A percentile compares a stretch with the other conserved stretches of the same genome.
phyloP scores from a whole-genome alignment of 2,113 vertebrate species.

The Boleophthalmus pectinirostris region DNA sequence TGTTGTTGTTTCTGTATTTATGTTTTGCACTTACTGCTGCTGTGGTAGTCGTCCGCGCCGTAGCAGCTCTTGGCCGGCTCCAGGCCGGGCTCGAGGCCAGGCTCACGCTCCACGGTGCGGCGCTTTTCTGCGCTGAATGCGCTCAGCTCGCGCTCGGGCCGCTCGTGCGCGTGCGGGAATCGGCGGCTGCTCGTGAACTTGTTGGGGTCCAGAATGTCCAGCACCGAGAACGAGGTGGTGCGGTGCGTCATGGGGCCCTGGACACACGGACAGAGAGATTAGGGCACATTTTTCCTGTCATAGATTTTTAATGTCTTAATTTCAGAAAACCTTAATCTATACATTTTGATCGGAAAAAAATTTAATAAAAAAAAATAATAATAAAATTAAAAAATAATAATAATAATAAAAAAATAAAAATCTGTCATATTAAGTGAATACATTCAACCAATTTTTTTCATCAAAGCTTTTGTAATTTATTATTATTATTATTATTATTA shows the following conservation, averaged over 20 bases:
- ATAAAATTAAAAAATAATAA: too few species aligned
- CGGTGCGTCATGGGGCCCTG: constrained; percentile 76
- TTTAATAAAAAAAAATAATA: too few species aligned
- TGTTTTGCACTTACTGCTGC: constrained; percentile 64
- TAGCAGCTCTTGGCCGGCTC: constrained; percentile 51
- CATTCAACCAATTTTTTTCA: too few species aligned
- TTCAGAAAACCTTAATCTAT: too few species aligned
- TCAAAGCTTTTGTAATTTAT: too few species aligned
- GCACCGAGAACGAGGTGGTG: constrained; percentile 95
- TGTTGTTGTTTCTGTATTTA: background rate
- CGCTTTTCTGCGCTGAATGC: constrained; percentile 61
- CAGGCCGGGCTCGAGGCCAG: constrained; percentile 17
- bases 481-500: background rate
- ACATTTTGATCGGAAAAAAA: too few species aligned
- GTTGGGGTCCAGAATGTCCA: constrained; percentile 97
- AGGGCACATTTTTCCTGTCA: too few species aligned
- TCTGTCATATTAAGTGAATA: too few species aligned
- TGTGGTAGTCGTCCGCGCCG: constrained; percentile 75
- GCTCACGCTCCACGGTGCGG: constrained; percentile 46
- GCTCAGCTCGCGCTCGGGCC: constrained; percentile 67
- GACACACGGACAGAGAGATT: background rate
- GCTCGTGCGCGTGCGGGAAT: constrained; percentile 57
- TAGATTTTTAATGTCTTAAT: background rate
- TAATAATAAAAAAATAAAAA: too few species aligned
- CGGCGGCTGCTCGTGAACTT: constrained; percentile 88